phyloP scores from a whole-genome alignment of 2,888 invertebrate genomes.

The Temnothorax ravouxi region DNA sequence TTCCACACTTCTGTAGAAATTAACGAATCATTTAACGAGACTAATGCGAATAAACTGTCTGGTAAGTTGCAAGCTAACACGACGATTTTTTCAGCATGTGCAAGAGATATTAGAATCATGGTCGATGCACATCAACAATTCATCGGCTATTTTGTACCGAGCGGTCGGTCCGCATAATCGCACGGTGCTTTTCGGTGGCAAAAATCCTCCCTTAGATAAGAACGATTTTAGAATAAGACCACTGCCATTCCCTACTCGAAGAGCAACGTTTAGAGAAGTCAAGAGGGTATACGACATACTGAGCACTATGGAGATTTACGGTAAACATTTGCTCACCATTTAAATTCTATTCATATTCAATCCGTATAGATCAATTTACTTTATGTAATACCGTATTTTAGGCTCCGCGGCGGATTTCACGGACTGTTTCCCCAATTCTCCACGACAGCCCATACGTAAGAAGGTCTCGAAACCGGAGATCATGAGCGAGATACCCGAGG shows the following conservation, averaged over 20 bases:
- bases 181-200: slow-evolving; percentile 91
- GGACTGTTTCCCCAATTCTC: slow-evolving; percentile 82
- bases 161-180: slow-evolving; percentile 92
- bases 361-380: not conserved
- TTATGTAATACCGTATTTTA: slow-evolving; percentile 49
- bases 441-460: slow-evolving; percentile 81
- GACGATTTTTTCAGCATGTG: slow-evolving; percentile 89
- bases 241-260: slow-evolving; percentile 93
- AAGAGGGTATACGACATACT: slow-evolving; percentile 91
- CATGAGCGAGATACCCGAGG: slow-evolving; percentile 72
- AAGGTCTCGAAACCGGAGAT: slow-evolving; percentile 75
- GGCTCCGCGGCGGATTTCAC: slow-evolving; percentile 81
- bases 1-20: not conserved
- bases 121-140: slow-evolving; percentile 89
- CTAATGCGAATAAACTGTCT: not conserved
- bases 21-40: not conserved
- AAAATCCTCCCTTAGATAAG: slow-evolving; percentile 90
- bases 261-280: slow-evolving; percentile 94
- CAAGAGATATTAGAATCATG: slow-evolving; percentile 91
- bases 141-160: slow-evolving; percentile 92
- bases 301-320: slow-evolving; percentile 90
- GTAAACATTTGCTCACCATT: slow-evolving; percentile 83
- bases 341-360: not conserved
- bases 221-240: slow-evolving; percentile 89
- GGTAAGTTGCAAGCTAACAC: not conserved